Percentiles rank a stretch among this genome's conserved stretches.
These are phyloP conservation scores for Erpobdella octoculata DNA, from an alignment of 2,888 invertebrate genomes.

Conservation along the genomic window DNA sequence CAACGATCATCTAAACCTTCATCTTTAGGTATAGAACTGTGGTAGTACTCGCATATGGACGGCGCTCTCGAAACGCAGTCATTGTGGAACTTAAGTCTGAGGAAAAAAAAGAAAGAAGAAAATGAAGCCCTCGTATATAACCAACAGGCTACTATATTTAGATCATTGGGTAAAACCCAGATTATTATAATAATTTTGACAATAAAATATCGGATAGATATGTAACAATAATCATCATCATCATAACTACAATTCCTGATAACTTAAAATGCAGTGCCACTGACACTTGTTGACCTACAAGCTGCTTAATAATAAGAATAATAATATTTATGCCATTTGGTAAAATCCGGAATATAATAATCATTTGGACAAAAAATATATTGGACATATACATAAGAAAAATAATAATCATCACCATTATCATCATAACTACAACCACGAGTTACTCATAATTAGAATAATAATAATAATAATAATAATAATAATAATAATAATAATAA, in stretches of 20 bases:
- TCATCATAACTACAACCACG: too few species aligned
- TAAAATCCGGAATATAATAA: too few species aligned
- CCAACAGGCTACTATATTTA: neutral
- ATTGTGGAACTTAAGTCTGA: slow-evolving; percentile 51
- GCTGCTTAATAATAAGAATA: too few species aligned
- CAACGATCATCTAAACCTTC: neutral
- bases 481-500: too few species aligned
- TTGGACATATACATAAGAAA: too few species aligned
- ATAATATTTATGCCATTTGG: too few species aligned
- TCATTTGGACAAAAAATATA: too few species aligned
- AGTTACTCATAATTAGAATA: too few species aligned
- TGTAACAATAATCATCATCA: neutral
- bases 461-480: too few species aligned
- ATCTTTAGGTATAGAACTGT: neutral
- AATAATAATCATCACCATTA: too few species aligned
- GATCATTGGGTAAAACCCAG: neutral
- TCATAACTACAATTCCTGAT: neutral
- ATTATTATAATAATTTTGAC: neutral
- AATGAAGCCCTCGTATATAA: neutral
- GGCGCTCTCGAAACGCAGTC: slow-evolving; percentile 85
- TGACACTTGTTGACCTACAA: too few species aligned
- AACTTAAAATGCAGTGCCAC: too few species aligned
- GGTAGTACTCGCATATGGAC: slow-evolving; percentile 67
- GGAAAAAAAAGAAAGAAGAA: slow-evolving; percentile 25
- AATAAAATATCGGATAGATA: neutral